phyloP scores from a whole-genome alignment of 1,140 invertebrate genomes.

The Megalonaias nervosa region DNA sequence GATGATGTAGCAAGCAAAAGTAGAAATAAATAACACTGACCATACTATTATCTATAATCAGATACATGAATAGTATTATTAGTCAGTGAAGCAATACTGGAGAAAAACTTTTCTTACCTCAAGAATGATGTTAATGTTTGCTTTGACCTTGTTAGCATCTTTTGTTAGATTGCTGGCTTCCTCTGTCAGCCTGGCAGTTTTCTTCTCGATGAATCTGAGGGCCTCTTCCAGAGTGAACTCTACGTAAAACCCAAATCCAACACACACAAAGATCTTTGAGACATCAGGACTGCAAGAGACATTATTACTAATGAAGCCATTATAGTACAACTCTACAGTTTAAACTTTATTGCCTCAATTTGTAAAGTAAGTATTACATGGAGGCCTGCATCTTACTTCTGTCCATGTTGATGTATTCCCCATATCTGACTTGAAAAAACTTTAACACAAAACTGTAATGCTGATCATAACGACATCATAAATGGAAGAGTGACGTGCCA shows the following conservation, averaged over 20 bases:
- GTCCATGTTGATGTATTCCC: neutral
- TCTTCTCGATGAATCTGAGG: conserved; percentile 79
- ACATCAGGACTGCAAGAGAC: conserved; percentile 73
- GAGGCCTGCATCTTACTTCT: neutral
- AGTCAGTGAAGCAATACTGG: no score
- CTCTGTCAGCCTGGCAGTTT: conserved; percentile 78
- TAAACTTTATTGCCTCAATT: neutral
- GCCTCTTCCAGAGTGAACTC: conserved; percentile 84
- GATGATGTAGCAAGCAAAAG: no score
- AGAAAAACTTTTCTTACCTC: conserved; percentile 38
- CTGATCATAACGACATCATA: no score
- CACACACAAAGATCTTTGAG: conserved; percentile 80
- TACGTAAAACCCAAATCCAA: conserved; percentile 83
- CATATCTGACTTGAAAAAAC: no score
- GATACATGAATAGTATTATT: no score
- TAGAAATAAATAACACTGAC: no score
- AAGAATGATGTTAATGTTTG: conserved; percentile 84
- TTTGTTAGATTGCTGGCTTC: conserved; percentile 75
- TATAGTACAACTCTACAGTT: neutral
- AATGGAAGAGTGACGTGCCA: no score
- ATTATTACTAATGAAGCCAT: neutral
- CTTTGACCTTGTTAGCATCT: conserved; percentile 81
- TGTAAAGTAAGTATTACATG: neutral
- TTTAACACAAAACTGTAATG: no score
- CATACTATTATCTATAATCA: no score